These are phyloP conservation scores for Dipus sagitta DNA, from an alignment of 2,797 vertebrate genomes.

Conservation along the genomic window DNA sequence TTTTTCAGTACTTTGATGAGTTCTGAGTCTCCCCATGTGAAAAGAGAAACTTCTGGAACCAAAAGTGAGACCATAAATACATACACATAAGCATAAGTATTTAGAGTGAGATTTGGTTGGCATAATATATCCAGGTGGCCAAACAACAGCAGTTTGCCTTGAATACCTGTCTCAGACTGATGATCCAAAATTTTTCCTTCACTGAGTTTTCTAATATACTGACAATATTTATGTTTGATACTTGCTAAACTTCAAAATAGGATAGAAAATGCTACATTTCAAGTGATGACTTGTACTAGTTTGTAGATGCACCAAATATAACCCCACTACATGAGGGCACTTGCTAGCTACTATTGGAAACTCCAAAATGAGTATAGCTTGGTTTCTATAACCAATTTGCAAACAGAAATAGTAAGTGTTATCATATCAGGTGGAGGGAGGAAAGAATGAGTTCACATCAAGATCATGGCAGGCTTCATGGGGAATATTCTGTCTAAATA, in stretches of 20 bases:
- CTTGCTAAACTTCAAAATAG: neutral
- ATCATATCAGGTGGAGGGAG: neutral
- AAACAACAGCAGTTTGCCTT: no score
- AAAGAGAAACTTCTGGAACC: no score
- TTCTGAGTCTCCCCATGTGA: no score
- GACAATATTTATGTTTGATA: neutral
- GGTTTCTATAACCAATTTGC: neutral
- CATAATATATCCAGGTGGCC: no score
- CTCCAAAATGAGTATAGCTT: neutral
- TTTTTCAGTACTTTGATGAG: no score
- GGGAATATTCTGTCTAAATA: neutral
- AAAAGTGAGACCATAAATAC: no score
- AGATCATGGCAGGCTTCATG: neutral
- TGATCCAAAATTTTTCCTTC: neutral
- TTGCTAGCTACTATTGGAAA: neutral
- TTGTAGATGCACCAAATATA: neutral
- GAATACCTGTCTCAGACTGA: neutral
- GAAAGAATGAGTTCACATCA: neutral
- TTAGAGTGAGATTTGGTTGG: no score
- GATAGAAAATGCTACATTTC: conserved; percentile 37
- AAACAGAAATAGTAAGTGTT: neutral
- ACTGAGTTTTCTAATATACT: conserved; percentile 16
- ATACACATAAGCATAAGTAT: no score
- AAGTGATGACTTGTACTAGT: neutral
- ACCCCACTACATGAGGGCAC: neutral